Conservation (phyloP, 2,113 vertebrate genomes). For the Python bivittatus region DNA sequence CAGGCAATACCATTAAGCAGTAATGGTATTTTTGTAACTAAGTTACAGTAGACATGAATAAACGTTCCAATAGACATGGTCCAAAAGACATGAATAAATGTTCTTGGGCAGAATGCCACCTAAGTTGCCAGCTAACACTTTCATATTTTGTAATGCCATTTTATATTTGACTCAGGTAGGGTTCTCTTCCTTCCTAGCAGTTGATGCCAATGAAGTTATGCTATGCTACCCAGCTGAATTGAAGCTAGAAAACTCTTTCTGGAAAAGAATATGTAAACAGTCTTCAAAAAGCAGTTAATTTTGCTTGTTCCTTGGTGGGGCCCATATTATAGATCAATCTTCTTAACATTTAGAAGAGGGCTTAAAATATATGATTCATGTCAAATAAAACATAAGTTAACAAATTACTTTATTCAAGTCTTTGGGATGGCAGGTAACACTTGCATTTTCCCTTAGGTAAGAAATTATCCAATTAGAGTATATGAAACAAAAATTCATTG, state of each 20-base stretch:
- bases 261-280: background rate
- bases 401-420: background rate
- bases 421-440: background rate
- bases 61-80: background rate
- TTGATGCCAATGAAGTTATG: background rate
- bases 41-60: slow-evolving; percentile 1
- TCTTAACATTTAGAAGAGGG: background rate
- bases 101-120: background rate
- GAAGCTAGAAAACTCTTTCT: background rate
- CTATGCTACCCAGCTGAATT: background rate
- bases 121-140: background rate
- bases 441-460: background rate
- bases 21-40: slow-evolving; percentile 5
- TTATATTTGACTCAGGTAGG: background rate
- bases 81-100: background rate
- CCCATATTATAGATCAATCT: background rate
- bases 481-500: background rate
- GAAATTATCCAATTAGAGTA: background rate
- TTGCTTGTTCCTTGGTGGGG: background rate
- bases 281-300: background rate
- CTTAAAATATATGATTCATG: background rate
- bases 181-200: background rate
- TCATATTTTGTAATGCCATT: background rate
- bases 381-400: background rate
- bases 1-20: background rate